phyloP scores from a whole-genome alignment of 2,797 vertebrate species.

The Graptemys geographica region DNA sequence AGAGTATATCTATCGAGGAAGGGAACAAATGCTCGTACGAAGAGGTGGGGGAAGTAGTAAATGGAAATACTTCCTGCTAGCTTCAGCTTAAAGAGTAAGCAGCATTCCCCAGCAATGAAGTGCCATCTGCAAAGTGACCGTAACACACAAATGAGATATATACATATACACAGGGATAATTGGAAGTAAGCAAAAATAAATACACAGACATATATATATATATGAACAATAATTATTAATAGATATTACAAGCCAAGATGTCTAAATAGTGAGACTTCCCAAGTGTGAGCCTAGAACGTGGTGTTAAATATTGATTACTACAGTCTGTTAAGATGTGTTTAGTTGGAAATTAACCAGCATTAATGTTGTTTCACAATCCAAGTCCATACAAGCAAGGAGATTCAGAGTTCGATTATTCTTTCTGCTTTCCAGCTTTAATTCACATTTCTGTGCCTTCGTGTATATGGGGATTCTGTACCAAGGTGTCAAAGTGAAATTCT shows the following conservation, averaged over 20 bases:
- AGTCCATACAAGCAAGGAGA: conserved; percentile 34
- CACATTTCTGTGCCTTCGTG: background rate
- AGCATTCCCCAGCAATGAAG: background rate
- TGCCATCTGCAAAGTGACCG: background rate
- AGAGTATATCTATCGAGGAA: conserved; percentile 48
- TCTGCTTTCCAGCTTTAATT: background rate
- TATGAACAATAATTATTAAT: background rate
- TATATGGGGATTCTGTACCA: background rate
- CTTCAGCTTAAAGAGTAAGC: conserved; percentile 9
- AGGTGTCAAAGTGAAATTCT: background rate
- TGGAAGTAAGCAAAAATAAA: background rate
- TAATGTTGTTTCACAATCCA: conserved; percentile 14
- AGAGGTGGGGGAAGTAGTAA: background rate
- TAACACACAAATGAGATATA: background rate
- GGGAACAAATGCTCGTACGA: background rate
- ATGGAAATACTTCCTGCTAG: conserved; percentile 3
- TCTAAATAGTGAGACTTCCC: background rate
- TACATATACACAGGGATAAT: background rate
- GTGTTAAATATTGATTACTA: background rate
- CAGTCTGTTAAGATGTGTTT: conserved; percentile 13
- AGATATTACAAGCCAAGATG: background rate
- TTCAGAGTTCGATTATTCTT: conserved; percentile 29
- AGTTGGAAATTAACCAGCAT: background rate
- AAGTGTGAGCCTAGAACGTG: background rate
- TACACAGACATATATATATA: background rate